These are phyloP conservation scores for Oxyruncus cristatus DNA, from an alignment of 2,113 vertebrate species.

Conservation along the genomic window DNA sequence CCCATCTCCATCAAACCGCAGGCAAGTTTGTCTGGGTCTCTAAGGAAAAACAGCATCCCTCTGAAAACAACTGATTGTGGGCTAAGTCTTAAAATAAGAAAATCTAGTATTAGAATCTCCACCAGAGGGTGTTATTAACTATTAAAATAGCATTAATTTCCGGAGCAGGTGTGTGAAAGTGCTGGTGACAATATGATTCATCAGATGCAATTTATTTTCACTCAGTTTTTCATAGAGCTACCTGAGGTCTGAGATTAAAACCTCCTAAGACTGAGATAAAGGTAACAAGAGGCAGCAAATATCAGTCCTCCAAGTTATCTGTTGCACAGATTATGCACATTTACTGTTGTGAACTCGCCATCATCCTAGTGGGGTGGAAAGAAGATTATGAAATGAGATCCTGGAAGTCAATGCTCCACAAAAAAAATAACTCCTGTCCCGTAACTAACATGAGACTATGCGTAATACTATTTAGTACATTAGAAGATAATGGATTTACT, in stretches of 20 bases:
- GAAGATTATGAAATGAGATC: neutral
- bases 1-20: neutral
- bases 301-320: neutral
- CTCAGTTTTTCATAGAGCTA: neutral
- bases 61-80: neutral
- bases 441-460: neutral
- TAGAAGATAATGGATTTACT: neutral
- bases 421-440: neutral
- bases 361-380: neutral
- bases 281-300: neutral
- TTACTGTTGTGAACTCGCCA: neutral
- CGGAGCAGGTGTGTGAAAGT: neutral
- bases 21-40: neutral
- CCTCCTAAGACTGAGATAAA: neutral
- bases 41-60: neutral
- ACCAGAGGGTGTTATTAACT: neutral
- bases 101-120: neutral
- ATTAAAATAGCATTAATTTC: neutral
- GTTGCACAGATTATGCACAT: neutral
- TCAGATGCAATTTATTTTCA: neutral
- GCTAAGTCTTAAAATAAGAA: neutral
- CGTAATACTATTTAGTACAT: neutral
- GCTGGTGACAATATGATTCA: neutral
- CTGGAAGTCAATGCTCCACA: neutral
- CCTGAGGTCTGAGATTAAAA: neutral